Evolutionary conservation across 2,113 vertebrate species (phyloP).

Genomic region (Cairina moschata): DNA sequence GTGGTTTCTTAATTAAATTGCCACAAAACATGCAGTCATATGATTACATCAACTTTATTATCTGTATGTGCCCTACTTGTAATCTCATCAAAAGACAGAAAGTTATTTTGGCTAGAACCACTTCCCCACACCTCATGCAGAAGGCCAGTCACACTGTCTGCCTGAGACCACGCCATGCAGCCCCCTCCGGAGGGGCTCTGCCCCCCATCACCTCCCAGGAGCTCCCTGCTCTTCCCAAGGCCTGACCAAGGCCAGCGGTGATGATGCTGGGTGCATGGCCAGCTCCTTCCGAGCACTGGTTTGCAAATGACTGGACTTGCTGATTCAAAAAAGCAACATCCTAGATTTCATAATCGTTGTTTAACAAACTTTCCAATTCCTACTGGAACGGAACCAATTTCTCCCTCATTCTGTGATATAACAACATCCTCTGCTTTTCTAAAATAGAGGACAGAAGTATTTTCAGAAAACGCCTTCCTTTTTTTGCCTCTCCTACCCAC

Average conservation of each 20-base stretch:
- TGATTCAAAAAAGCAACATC: background rate
- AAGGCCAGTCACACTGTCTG: accelerated
- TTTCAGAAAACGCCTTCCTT: constrained; percentile 49
- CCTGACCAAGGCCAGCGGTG: accelerated
- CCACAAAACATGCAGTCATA: background rate
- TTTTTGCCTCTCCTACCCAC: constrained; percentile 47
- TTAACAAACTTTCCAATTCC: background rate
- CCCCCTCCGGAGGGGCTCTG: background rate
- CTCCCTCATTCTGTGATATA: constrained; percentile 26
- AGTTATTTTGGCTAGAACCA: background rate
- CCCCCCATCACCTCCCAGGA: background rate
- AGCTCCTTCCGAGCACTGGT: background rate
- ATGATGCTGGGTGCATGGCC: accelerated
- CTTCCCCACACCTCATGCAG: background rate
- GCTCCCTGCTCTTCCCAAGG: accelerated
- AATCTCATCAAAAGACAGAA: background rate
- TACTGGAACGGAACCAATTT: background rate
- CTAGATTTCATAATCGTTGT: background rate
- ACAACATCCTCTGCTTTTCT: constrained; percentile 52
- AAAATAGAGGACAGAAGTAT: constrained; percentile 45
- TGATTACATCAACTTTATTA: background rate
- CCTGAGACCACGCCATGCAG: accelerated
- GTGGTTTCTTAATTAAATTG: constrained; percentile 36
- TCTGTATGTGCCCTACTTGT: background rate
- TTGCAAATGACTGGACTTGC: background rate